These are phyloP conservation scores for Heteromormyrus szaboi DNA, from an alignment of 2,797 vertebrate species.

Conservation along the genomic window DNA sequence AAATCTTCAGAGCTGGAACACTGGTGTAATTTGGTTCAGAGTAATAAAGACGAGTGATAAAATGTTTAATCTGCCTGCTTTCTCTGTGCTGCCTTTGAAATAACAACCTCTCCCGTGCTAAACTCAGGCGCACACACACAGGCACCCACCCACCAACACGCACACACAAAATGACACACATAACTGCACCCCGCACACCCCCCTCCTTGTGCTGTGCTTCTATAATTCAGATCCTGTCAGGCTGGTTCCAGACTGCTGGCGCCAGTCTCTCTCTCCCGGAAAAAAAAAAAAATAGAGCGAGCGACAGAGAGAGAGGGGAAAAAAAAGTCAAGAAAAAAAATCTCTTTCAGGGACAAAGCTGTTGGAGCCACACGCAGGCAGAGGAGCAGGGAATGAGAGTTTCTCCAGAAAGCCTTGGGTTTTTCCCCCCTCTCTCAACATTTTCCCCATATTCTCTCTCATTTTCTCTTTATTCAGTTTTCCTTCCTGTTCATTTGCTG, in stretches of 20 bases:
- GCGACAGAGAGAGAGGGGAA: slow-evolving; percentile 28
- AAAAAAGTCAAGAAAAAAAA: slow-evolving; percentile 43
- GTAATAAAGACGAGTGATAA: slow-evolving; percentile 19
- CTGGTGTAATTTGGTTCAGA: slow-evolving; percentile 20
- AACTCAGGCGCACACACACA: slow-evolving; percentile 36
- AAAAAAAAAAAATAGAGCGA: slow-evolving; percentile 37
- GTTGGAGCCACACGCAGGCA: slow-evolving; percentile 37
- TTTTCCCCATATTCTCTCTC: slow-evolving; percentile 34
- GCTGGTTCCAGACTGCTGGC: slow-evolving; percentile 74
- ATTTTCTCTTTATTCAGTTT: slow-evolving; percentile 24
- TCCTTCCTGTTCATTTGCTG: slow-evolving; percentile 10
- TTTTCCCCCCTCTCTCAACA: slow-evolving; percentile 45
- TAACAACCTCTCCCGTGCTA: slow-evolving; percentile 51
- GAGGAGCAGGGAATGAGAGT: slow-evolving; percentile 45
- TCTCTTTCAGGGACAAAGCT: slow-evolving; percentile 66
- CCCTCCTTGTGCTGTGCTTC: slow-evolving; percentile 60
- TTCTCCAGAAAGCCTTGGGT: slow-evolving; percentile 45
- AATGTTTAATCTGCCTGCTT: slow-evolving; percentile 33
- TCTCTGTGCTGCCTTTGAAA: slow-evolving; percentile 50
- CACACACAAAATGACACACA: slow-evolving; percentile 34
- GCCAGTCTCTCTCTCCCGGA: slow-evolving; percentile 58
- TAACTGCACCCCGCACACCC: slow-evolving; percentile 29
- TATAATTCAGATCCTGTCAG: slow-evolving; percentile 78
- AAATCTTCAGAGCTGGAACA: slow-evolving; percentile 4
- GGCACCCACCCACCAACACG: slow-evolving; percentile 32